Percentiles rank a stretch among this genome's conserved stretches.
These are phyloP conservation scores for Dasypolia templi DNA, from an alignment of 2,888 invertebrate genomes.

Conservation along the genomic window DNA sequence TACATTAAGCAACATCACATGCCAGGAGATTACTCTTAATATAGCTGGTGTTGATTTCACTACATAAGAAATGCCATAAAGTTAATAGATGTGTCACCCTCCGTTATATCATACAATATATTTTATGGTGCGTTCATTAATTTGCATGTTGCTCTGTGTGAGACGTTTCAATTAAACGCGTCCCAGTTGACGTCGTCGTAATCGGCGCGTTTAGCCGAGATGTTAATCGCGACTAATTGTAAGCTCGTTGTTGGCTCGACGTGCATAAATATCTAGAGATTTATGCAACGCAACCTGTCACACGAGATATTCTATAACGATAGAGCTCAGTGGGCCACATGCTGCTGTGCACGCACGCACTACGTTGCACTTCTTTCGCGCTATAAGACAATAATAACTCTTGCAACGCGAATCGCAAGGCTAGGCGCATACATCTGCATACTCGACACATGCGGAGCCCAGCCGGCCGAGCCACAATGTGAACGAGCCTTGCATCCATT, in stretches of 20 bases:
- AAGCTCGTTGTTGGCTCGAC: constrained; percentile 63
- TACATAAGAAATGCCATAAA: constrained; percentile 58
- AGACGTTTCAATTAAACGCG: constrained; percentile 79
- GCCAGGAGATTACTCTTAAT: constrained; percentile 48
- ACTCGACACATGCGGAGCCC: constrained; percentile 41
- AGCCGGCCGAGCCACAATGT: constrained; percentile 30
- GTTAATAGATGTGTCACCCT: constrained; percentile 69
- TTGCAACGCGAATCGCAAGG: constrained; percentile 43
- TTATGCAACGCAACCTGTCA: constrained; percentile 63
- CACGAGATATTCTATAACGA: constrained; percentile 38
- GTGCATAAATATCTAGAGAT: constrained; percentile 66
- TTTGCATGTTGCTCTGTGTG: constrained; percentile 76
- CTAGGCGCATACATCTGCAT: constrained; percentile 41
- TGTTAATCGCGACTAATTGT: constrained; percentile 79
- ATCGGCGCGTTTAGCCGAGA: constrained; percentile 72
- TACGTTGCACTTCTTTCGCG: constrained; percentile 38
- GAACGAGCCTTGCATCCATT: constrained; percentile 31
- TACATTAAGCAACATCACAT: constrained; percentile 28
- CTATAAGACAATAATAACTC: constrained; percentile 35
- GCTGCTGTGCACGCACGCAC: constrained; percentile 28
- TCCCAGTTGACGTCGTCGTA: constrained; percentile 69
- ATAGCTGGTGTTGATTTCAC: constrained; percentile 55
- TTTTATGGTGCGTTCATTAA: constrained; percentile 75
- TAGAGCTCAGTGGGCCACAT: constrained; percentile 31
- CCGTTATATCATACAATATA: constrained; percentile 63